These are phyloP conservation scores for Linnaemya tessellans DNA, from an alignment of 2,888 invertebrate genomes.

Conservation along the genomic window DNA sequence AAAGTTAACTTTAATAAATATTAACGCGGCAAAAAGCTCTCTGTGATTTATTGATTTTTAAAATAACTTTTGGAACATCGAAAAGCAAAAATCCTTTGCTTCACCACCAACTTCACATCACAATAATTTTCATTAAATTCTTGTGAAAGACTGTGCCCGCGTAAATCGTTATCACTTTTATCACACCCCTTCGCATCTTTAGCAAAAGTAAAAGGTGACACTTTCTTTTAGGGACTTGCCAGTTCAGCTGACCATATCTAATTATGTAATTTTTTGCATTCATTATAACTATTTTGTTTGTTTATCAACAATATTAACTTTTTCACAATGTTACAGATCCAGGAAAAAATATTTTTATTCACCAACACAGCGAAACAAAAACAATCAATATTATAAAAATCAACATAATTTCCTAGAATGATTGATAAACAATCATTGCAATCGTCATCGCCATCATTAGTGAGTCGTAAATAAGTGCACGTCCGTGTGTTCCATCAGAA, in stretches of 20 bases:
- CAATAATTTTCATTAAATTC: too few species aligned
- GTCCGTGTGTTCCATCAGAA: conserved; percentile 19
- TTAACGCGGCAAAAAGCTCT: background rate
- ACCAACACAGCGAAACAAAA: conserved; percentile 24
- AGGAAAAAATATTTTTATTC: background rate
- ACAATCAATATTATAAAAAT: conserved; percentile 48
- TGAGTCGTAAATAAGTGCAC: conserved; percentile 28
- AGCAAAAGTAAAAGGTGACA: too few species aligned
- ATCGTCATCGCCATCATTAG: conserved; percentile 44
- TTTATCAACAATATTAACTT: conserved; percentile 36
- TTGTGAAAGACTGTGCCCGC: too few species aligned
- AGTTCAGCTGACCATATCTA: background rate
- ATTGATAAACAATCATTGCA: conserved; percentile 25
- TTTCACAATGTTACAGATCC: background rate
- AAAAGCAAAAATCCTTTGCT: too few species aligned
- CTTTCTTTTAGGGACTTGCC: background rate
- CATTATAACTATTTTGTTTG: conserved; percentile 11
- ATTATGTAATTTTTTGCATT: background rate
- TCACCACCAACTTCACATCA: too few species aligned
- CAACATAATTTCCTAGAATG: conserved; percentile 41
- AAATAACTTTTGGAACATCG: too few species aligned
- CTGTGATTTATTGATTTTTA: too few species aligned
- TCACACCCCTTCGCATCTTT: too few species aligned
- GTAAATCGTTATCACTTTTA: too few species aligned
- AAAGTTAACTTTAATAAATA: background rate